These are phyloP conservation scores for Onychorhynchus coronatus DNA, from an alignment of 2,113 vertebrate species.

Conservation along the genomic window DNA sequence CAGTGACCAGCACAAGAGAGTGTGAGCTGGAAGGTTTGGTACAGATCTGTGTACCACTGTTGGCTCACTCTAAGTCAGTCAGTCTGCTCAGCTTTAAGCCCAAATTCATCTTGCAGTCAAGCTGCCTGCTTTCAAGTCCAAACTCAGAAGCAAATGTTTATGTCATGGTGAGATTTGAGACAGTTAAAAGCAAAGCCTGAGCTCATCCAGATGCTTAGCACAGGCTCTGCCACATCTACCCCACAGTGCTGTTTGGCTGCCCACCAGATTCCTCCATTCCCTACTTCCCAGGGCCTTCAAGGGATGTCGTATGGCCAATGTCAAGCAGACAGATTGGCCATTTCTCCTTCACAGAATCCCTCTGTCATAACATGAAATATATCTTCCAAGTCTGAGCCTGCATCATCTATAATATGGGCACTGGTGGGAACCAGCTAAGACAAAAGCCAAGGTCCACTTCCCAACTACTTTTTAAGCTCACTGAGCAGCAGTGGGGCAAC, in stretches of 20 bases:
- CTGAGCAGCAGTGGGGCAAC: background rate
- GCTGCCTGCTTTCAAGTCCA: background rate
- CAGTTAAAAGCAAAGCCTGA: background rate
- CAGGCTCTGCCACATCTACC: background rate
- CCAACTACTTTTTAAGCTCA: background rate
- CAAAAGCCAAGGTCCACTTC: background rate
- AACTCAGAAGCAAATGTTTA: background rate
- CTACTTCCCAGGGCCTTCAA: background rate
- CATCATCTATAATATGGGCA: background rate
- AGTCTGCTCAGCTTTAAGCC: background rate
- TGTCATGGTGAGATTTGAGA: background rate
- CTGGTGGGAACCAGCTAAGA: background rate
- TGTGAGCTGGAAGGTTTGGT: background rate
- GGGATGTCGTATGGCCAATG: background rate
- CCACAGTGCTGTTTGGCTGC: accelerated
- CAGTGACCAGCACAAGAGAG: background rate
- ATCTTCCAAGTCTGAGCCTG: background rate
- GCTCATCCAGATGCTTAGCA: background rate
- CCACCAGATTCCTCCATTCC: background rate
- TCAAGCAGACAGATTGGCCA: background rate
- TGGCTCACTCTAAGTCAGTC: background rate
- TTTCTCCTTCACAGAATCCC: background rate
- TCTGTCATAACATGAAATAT: background rate
- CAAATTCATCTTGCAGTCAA: background rate
- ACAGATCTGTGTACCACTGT: background rate